These are phyloP conservation scores for Alentia gelatinosa DNA, from an alignment of 2,888 invertebrate species.

Conservation along the genomic window DNA sequence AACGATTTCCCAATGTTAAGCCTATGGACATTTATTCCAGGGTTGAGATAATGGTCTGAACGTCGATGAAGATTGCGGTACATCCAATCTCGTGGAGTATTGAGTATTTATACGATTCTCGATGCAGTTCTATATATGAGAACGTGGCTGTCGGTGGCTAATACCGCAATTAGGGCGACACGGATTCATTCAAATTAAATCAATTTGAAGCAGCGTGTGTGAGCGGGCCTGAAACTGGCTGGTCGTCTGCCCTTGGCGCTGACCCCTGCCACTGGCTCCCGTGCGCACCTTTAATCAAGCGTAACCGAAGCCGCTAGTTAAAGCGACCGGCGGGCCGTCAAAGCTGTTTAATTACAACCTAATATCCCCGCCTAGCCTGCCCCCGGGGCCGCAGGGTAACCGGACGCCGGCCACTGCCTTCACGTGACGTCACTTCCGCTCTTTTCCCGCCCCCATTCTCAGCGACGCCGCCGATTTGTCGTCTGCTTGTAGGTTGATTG, in stretches of 20 bases:
- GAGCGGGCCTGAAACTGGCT: neutral
- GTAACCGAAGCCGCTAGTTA: constrained; percentile 23
- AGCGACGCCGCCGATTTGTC: neutral
- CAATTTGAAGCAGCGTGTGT: neutral
- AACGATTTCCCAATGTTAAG: too few relatives aligned
- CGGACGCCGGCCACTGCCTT: neutral
- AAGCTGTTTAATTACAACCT: constrained; percentile 44
- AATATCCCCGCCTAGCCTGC: neutral
- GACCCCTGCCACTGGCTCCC: neutral
- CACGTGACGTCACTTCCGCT: constrained; percentile 6
- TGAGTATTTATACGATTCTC: too few relatives aligned
- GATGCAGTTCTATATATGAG: too few relatives aligned
- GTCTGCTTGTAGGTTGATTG: neutral
- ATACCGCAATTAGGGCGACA: neutral
- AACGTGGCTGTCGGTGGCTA: too few relatives aligned
- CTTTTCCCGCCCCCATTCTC: neutral
- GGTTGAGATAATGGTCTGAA: too few relatives aligned
- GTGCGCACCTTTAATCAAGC: neutral
- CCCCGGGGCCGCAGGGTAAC: constrained; percentile 6
- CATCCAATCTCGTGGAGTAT: too few relatives aligned
- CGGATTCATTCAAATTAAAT: constrained; percentile 17
- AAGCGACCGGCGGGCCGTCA: neutral
- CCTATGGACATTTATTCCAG: too few relatives aligned
- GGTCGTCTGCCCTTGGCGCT: neutral
- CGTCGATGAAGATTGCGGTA: too few relatives aligned